These are phyloP conservation scores for Melanotaenia boesemani DNA, from an alignment of 2,797 vertebrate genomes.

Conservation along the genomic window DNA sequence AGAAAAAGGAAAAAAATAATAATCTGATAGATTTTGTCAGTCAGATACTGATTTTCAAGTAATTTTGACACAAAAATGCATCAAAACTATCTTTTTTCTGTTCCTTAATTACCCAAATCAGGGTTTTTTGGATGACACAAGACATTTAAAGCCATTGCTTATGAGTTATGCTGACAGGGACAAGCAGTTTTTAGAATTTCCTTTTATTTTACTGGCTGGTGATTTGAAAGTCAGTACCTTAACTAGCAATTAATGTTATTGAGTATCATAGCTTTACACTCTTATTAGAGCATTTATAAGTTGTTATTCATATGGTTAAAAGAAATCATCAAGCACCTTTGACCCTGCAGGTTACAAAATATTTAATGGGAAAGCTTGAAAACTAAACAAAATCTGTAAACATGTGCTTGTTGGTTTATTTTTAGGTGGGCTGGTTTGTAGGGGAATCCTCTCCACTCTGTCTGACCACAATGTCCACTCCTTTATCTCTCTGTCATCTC, in stretches of 20 bases:
- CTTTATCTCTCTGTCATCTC: constrained; percentile 92
- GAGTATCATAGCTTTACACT: background rate
- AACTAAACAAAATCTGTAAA: background rate
- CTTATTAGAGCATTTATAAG: background rate
- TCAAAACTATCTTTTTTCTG: background rate
- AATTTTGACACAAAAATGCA: background rate
- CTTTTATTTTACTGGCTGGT: background rate
- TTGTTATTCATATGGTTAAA: background rate
- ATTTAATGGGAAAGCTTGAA: background rate
- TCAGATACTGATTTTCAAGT: background rate
- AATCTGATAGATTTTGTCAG: background rate
- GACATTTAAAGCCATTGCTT: background rate
- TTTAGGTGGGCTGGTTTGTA: constrained; percentile 90
- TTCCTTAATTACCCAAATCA: background rate
- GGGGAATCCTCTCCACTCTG: constrained; percentile 90
- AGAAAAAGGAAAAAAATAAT: background rate
- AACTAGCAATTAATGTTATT: background rate
- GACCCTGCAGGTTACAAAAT: background rate
- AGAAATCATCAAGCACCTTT: background rate
- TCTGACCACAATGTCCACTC: constrained; percentile 91
- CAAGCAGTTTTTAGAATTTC: background rate
- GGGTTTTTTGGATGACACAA: background rate
- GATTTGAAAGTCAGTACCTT: background rate
- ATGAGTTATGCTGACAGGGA: background rate
- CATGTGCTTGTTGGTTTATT: constrained; percentile 8